Evolutionary conservation across 1,140 invertebrate species (phyloP).

Genomic region (Harlomillsia oculata): DNA sequence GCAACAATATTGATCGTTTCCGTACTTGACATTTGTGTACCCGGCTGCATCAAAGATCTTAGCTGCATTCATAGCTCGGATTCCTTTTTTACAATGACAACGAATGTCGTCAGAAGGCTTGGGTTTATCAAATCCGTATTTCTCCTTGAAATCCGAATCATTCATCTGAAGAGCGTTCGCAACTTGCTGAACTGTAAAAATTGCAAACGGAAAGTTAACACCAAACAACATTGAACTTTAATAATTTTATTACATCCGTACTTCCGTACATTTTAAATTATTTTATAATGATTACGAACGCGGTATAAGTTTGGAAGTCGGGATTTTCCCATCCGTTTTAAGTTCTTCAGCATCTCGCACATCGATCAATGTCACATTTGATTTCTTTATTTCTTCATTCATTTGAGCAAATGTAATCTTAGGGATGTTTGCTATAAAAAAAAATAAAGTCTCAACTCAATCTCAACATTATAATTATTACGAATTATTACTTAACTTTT

Average conservation of each 20-base stretch:
- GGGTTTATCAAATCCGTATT: slow-evolving; percentile 18
- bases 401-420: slow-evolving; percentile 7
- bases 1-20: neutral
- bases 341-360: slow-evolving; percentile 26
- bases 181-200: slow-evolving; percentile 12
- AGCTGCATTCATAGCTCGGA: slow-evolving; percentile 9
- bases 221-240: neutral
- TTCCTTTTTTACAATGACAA: slow-evolving; percentile 13
- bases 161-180: slow-evolving; percentile 6
- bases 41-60: slow-evolving; percentile 7
- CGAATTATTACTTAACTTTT: slow-evolving; percentile 1
- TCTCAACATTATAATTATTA: neutral
- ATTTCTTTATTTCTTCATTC: slow-evolving; percentile 8
- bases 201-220: neutral
- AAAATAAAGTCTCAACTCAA: neutral
- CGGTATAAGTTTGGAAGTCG: slow-evolving; percentile 19
- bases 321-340: slow-evolving; percentile 21
- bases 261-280: neutral
- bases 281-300: slow-evolving; percentile 4
- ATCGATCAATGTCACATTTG: slow-evolving; percentile 18
- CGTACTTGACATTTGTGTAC: slow-evolving; percentile 11
- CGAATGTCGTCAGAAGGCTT: neutral
- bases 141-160: neutral
- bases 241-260: neutral
- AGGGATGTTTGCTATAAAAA: neutral